These are phyloP conservation scores for Etheostoma cragini DNA, from an alignment of 2,113 vertebrate genomes.

Conservation along the genomic window DNA sequence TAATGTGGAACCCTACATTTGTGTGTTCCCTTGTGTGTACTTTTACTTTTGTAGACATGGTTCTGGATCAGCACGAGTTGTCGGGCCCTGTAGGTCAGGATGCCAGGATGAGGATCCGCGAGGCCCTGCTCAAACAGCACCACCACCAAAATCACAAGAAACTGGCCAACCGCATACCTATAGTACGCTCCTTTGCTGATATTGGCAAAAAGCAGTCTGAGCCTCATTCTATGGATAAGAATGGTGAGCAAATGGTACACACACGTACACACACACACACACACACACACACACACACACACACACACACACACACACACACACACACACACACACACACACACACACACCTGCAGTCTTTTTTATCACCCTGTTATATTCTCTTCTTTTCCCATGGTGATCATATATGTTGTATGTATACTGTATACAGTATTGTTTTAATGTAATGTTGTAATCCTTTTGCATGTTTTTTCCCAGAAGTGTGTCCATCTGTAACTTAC, in stretches of 20 bases:
- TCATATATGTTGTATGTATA: slow-evolving; percentile 7
- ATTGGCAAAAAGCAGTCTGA: slow-evolving; percentile 99
- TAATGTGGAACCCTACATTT: background rate
- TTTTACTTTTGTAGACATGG: slow-evolving; percentile 88
- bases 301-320: too few relatives aligned
- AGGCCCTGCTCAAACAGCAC: slow-evolving; percentile 96
- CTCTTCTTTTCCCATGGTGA: slow-evolving; percentile 13
- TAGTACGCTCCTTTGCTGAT: slow-evolving; percentile 97
- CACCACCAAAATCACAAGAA: slow-evolving; percentile 99
- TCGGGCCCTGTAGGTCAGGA: slow-evolving; percentile 91
- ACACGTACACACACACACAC: too few relatives aligned
- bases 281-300: too few relatives aligned
- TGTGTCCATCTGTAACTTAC: slow-evolving; percentile 42
- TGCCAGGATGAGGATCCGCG: slow-evolving; percentile 92
- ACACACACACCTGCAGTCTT: background rate
- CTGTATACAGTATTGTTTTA: slow-evolving; percentile 10
- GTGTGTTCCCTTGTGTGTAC: background rate
- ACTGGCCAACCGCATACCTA: slow-evolving; percentile 96
- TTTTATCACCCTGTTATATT: background rate
- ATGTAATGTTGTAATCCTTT: slow-evolving; percentile 23
- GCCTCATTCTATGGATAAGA: slow-evolving; percentile 99
- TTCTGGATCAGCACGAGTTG: slow-evolving; percentile 95
- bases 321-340: too few relatives aligned
- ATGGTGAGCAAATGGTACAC: slow-evolving; percentile 85
- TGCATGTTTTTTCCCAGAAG: slow-evolving; percentile 28